phyloP scores from a whole-genome alignment of 2,797 vertebrate genomes.

The Hozukius guyotensis region DNA sequence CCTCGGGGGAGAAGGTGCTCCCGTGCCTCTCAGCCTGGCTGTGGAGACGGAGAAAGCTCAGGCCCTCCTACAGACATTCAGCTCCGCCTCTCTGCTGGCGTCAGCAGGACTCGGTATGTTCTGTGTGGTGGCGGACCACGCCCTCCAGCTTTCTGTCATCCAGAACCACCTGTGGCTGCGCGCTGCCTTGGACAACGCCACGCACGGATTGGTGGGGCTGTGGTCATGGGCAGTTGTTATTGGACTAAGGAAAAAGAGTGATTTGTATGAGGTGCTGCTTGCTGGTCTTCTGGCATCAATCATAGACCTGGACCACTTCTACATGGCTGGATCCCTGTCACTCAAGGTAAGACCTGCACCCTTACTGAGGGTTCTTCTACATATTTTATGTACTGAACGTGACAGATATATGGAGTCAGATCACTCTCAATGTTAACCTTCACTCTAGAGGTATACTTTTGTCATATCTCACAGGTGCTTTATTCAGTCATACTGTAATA shows the following conservation, averaged over 20 bases:
- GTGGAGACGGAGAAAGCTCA: conserved; percentile 92
- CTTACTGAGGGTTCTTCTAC: not conserved
- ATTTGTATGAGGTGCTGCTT: conserved; percentile 91
- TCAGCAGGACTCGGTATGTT: conserved; percentile 90
- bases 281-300: conserved; percentile 92
- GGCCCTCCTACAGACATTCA: conserved; percentile 92
- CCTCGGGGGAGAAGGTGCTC: conserved; percentile 47
- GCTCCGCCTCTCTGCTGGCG: conserved; percentile 89
- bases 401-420: too few species aligned
- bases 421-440: too few species aligned
- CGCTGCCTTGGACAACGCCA: conserved; percentile 89
- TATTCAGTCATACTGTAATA: too few species aligned
- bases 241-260: conserved; percentile 92
- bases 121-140: conserved; percentile 88
- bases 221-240: conserved; percentile 97
- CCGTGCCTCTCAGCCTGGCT: conserved; percentile 84
- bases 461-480: too few species aligned
- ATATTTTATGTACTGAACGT: not conserved
- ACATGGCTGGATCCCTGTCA: conserved; percentile 91
- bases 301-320: conserved; percentile 96
- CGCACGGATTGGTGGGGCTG: conserved; percentile 90
- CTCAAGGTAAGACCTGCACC: conserved; percentile 85
- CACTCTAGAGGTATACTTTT: too few species aligned
- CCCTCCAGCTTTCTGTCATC: conserved; percentile 86
- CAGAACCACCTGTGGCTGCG: conserved; percentile 92